These are phyloP conservation scores for Malurus melanocephalus DNA, from an alignment of 2,113 vertebrate species.

Conservation along the genomic window DNA sequence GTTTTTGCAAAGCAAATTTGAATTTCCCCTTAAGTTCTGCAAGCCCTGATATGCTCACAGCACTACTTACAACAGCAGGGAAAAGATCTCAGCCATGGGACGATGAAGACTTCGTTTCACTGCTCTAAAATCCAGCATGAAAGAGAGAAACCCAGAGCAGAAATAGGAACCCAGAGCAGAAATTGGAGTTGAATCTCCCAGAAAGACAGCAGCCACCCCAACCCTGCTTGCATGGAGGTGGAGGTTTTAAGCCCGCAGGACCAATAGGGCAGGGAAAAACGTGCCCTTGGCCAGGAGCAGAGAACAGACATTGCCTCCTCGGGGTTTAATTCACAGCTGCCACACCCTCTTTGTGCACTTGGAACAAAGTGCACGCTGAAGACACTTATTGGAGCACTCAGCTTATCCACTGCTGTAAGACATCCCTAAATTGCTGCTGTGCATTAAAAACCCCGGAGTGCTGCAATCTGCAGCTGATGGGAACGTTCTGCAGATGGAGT, in stretches of 20 bases:
- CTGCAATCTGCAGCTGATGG: not conserved
- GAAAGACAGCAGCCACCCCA: not conserved
- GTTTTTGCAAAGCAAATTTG: not conserved
- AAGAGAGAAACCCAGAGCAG: not conserved
- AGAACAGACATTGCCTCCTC: not conserved
- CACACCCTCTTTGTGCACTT: not conserved
- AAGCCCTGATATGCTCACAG: not conserved
- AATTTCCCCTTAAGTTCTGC: not conserved
- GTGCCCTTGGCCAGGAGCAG: not conserved
- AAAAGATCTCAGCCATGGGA: not conserved
- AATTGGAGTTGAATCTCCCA: not conserved
- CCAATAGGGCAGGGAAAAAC: not conserved
- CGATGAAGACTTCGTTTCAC: not conserved
- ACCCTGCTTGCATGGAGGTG: not conserved
- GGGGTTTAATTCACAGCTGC: not conserved
- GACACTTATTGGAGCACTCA: not conserved
- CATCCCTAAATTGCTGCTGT: not conserved
- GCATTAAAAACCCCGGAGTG: rapidly evolving
- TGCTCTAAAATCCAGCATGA: not conserved
- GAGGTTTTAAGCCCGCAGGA: not conserved
- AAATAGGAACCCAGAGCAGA: not conserved
- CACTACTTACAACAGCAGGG: rapidly evolving
- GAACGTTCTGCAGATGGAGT: rapidly evolving
- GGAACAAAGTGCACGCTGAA: not conserved
- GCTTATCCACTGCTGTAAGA: not conserved